Evolutionary conservation across 2,113 vertebrate species (phyloP), one percentile per base, ranked within the genome.

Genomic region (Lates calcarifer): DNA sequence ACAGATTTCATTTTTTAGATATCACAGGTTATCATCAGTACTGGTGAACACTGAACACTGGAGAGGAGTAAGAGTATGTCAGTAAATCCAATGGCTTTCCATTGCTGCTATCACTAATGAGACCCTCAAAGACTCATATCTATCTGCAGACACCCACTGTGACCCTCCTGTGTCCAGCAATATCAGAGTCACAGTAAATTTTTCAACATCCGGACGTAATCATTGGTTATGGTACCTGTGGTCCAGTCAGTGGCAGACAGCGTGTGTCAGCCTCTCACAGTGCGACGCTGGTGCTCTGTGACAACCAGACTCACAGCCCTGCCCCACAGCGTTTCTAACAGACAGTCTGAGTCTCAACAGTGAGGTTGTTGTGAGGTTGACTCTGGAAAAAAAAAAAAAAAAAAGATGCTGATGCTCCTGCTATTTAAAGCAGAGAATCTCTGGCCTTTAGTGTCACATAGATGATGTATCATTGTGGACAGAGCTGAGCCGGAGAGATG

Each of bases 361-460:
- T 68, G 14, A 84, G 62, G 84, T 77, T 69, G 56, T 43, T 41
- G 63, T 75, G 51, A 60, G 51, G 51, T 57, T 14, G 64, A 75
- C 49, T 64, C 11, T 55, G 26, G 20, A 49, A 51, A 58, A n/a
- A n/a, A n/a, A n/a, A n/a, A n/a, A n/a, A n/a, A n/a, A n/a, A n/a
- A n/a, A n/a, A 81, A 77, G 15, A 77, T 88, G 83, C 72, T 90
- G 88, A 91, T 83, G 79, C 72, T 78, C 37, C 72, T 74, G 78
- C 72, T 91, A 79, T 92, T 86, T 79, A 84, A 85, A 89, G 88
- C 31, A 29, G 74, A 74, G 47, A 26, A 20, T 24, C 35, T 64
- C 15, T 47, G 74, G 70, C 76, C 70, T 74, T 71, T 66, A n/a
- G 61, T 45, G 85, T 86, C 74, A 81, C 74, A 37, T 31, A 45